Evolutionary conservation across 2,113 vertebrate genomes (phyloP), one percentile per base, ranked within the genome.

Genomic region (Bos javanicus): DNA sequence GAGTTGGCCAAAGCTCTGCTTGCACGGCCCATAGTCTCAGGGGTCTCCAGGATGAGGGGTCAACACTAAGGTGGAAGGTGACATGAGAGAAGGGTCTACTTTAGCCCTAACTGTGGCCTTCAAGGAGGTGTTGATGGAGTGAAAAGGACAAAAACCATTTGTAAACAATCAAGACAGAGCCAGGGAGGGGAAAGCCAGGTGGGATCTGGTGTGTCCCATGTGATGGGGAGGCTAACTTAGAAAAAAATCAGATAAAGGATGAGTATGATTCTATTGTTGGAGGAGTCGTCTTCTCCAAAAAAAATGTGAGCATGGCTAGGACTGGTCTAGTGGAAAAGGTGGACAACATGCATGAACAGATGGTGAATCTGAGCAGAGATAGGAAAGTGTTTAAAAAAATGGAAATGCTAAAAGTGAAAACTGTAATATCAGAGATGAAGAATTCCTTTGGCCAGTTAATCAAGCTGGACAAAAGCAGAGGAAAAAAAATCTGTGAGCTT

Each of bases 391-490:
- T n/a, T 64, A 14, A 64, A 59, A 57, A 74, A 36, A 23, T 74
- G 17, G 46, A 71, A 91, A 87, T 87, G 3, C 36, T 95, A 50
- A 6, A 78, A 83, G 48, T 67, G n/a, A 93, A 87, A 93, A 82
- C 57, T 12, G 57, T 88, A 92, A 59, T 57, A 64, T 76, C 33
- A 92, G 93, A 84, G 87, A 86, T 84, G 56, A 81, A 85, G 50
- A 94, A 94, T 80, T 84, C 33, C 57, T 96, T 94, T 17, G 33
- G 81, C 33, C 87, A n/a, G 60, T 90, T 93, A 96, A 81, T 80
- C 64, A 90, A 62, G 78, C 11, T 94, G 46, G 81, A 92, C 36
- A 90, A 94, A 95, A 96, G 33, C 28, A 84, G 80, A 84, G 12
- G 43, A 80, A 43, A 64, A 62, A 52, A 39, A 54, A 94, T 67